A percentile compares a stretch with the other conserved stretches of the same genome.
Conservation (phyloP, 2,113 vertebrate species). For the Trochalopteron elliotii region DNA sequence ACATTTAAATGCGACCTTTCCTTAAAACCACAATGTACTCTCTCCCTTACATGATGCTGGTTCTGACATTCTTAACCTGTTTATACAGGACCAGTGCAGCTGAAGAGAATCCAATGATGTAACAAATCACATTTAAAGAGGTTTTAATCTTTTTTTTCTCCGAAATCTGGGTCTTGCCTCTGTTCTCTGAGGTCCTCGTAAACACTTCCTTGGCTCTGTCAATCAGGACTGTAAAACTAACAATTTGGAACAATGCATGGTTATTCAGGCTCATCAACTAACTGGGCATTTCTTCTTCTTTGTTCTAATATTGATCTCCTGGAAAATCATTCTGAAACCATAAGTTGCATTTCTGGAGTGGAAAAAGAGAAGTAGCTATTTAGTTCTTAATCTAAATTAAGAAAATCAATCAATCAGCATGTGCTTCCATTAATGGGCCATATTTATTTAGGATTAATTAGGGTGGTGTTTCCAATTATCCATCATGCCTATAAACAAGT, state of each 20-base stretch:
- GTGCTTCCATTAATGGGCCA: neutral
- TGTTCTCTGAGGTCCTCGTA: neutral
- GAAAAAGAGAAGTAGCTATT: neutral
- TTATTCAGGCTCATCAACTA: neutral
- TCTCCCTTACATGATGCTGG: neutral
- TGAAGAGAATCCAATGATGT: neutral
- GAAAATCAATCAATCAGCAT: neutral
- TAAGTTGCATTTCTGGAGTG: neutral
- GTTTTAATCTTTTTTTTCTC: neutral
- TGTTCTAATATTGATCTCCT: neutral
- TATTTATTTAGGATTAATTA: constrained; percentile 11
- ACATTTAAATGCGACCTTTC: constrained; percentile 33
- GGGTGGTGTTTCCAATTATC: neutral
- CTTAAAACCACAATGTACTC: neutral
- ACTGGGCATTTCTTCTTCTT: neutral
- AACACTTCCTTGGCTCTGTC: neutral
- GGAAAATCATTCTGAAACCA: neutral
- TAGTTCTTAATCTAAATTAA: neutral
- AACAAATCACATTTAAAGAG: neutral
- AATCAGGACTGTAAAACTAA: neutral
- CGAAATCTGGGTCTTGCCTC: neutral
- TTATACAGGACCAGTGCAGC: neutral
- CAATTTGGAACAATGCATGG: neutral
- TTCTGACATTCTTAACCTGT: neutral
- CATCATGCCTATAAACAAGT: neutral